Percentiles rank a stretch among this genome's conserved stretches.
phyloP scores from a whole-genome alignment of 1,140 invertebrate species.

The Rhagoletis zephyria region DNA sequence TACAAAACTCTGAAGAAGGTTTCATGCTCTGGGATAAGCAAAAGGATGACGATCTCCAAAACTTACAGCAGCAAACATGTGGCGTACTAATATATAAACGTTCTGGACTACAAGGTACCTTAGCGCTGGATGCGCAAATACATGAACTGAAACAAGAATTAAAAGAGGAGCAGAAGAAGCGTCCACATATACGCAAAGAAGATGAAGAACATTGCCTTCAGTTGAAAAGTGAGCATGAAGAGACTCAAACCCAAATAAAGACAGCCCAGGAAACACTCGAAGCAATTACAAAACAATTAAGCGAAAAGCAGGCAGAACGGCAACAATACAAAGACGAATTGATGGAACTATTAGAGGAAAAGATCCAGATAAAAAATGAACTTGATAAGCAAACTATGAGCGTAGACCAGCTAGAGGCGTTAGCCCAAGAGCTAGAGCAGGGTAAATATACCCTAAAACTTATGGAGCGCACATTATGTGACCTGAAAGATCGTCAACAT shows the following conservation, averaged over 20 bases:
- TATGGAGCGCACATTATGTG: conserved; percentile 60
- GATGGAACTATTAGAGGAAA: not conserved
- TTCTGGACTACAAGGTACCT: conserved; percentile 54
- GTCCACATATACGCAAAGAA: conserved; percentile 40
- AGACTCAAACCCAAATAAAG: conserved; percentile 38
- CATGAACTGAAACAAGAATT: conserved; percentile 5
- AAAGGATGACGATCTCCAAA: conserved; percentile 57
- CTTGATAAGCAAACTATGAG: conserved; percentile 47
- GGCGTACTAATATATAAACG: conserved; percentile 58
- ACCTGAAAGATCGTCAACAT: conserved; percentile 58
- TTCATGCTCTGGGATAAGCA: conserved; percentile 62
- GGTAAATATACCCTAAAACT: conserved; percentile 56
- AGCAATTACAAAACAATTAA: conserved; percentile 8
- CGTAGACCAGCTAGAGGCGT: conserved; percentile 36
- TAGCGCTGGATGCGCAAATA: conserved; percentile 55
- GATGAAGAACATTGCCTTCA: conserved; percentile 21
- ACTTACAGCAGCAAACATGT: conserved; percentile 56
- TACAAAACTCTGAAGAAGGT: conserved; percentile 56
- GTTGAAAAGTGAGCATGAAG: conserved; percentile 49
- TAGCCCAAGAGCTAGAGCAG: conserved; percentile 49
- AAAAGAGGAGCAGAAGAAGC: conserved; percentile 5
- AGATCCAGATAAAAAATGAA: conserved; percentile 1
- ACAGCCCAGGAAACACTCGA: not conserved
- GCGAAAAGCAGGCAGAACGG: conserved; percentile 22
- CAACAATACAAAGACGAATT: conserved; percentile 20